Evolutionary conservation across 2,888 invertebrate genomes (phyloP).

Genomic region (Scrobipalpa atriplicella): DNA sequence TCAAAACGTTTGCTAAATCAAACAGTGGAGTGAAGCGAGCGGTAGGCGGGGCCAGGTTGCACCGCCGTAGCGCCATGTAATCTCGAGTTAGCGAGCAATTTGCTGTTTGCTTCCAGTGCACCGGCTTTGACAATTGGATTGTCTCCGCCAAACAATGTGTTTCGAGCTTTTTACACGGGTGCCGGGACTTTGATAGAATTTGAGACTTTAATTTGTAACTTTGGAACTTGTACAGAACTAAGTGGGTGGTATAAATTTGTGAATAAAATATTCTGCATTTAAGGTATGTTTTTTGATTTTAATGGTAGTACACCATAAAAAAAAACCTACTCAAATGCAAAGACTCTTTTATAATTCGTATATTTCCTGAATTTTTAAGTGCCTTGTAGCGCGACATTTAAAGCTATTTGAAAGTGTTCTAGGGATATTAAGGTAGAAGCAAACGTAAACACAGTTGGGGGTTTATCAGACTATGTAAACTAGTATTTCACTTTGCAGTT

Average conservation of each 20-base stretch:
- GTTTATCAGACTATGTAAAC: not conserved
- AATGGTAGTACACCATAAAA: too few relatives aligned
- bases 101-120: constrained; percentile 70
- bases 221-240: not conserved
- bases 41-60: constrained; percentile 34
- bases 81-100: constrained; percentile 74
- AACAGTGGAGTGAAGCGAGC: constrained; percentile 19
- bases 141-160: constrained; percentile 40
- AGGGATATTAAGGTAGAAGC: not conserved
- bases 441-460: not conserved
- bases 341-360: too few relatives aligned
- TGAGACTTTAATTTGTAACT: constrained; percentile 11
- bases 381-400: too few relatives aligned
- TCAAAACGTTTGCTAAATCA: constrained; percentile 11
- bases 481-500: not conserved
- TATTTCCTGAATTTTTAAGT: too few relatives aligned
- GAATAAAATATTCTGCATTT: not conserved
- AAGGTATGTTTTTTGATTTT: too few relatives aligned
- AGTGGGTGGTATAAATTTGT: not conserved
- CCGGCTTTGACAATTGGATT: constrained; percentile 63
- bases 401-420: too few relatives aligned
- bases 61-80: constrained; percentile 58
- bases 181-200: constrained; percentile 13
- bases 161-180: constrained; percentile 28
- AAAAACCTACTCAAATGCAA: too few relatives aligned